Conservation (phyloP, 2,113 vertebrate species). For the Callipepla squamata region DNA sequence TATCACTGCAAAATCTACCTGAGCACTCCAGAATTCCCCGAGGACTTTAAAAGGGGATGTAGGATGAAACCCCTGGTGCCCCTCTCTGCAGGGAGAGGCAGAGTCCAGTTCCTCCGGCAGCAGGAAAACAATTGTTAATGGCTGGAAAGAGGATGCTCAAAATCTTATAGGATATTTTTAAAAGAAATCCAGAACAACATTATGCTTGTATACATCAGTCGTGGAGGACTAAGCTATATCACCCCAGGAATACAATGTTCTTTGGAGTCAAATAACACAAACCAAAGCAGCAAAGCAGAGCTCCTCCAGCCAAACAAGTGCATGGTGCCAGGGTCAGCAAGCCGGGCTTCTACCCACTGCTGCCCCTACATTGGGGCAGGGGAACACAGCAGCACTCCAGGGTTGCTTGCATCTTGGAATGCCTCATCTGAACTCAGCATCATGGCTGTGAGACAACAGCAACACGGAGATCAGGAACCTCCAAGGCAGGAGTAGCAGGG, state of each 20-base stretch:
- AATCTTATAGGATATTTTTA: background rate
- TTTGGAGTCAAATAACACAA: background rate
- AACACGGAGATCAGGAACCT: background rate
- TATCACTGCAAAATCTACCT: background rate
- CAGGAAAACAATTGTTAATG: background rate
- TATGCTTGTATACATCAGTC: background rate
- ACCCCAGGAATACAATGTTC: background rate
- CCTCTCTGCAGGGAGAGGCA: background rate
- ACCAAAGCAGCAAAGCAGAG: background rate
- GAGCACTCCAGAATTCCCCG: background rate
- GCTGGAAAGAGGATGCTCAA: background rate
- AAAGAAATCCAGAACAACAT: background rate
- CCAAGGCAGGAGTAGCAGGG: rapidly evolving
- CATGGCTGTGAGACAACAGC: rapidly evolving
- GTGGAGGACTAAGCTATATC: background rate
- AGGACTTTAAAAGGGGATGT: background rate
- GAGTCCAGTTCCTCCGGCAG: background rate
- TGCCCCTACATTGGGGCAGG: background rate
- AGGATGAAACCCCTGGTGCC: background rate
- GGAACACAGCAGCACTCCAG: background rate
- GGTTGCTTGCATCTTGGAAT: background rate
- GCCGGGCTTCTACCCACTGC: background rate
- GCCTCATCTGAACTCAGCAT: background rate
- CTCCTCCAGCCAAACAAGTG: background rate
- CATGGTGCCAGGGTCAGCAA: background rate